phyloP scores from a whole-genome alignment of 2,797 vertebrate species.

The Acrossocheilus fasciatus region DNA sequence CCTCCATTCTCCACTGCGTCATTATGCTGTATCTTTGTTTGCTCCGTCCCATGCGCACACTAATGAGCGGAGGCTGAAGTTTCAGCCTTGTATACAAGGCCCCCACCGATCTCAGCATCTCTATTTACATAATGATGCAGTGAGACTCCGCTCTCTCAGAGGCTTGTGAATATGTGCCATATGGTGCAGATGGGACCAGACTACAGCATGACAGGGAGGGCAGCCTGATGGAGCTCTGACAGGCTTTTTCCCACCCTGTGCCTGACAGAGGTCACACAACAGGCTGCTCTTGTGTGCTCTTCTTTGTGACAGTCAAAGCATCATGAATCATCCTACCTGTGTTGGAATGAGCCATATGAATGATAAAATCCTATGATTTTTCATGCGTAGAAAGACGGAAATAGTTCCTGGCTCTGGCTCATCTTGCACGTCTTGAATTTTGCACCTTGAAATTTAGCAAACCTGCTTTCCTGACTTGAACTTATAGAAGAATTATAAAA shows the following conservation, averaged over 20 bases:
- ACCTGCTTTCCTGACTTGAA: neutral
- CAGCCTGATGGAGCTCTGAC: constrained; percentile 43
- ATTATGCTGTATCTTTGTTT: constrained; percentile 72
- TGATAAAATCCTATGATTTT: neutral
- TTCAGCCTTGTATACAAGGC: constrained; percentile 55
- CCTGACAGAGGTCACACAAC: constrained; percentile 33
- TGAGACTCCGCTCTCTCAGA: constrained; percentile 55
- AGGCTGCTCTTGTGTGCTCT: neutral
- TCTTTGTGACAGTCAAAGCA: constrained; percentile 41
- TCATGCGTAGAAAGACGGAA: neutral
- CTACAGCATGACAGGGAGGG: constrained; percentile 65
- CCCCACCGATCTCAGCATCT: constrained; percentile 52
- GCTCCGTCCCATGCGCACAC: constrained; percentile 53
- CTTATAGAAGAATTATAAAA: neutral
- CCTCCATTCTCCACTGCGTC: constrained; percentile 63
- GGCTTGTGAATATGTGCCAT: constrained; percentile 68
- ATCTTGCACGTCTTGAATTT: neutral
- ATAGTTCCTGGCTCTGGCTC: neutral
- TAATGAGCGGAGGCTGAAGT: constrained; percentile 59
- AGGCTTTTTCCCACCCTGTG: constrained; percentile 46
- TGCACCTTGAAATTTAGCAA: neutral
- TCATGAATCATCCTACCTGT: constrained; percentile 39
- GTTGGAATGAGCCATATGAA: constrained; percentile 14
- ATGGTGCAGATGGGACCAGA: constrained; percentile 66
- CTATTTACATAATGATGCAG: constrained; percentile 75